phyloP scores from a whole-genome alignment of 2,113 vertebrate genomes.

The Crotalus horridus region DNA sequence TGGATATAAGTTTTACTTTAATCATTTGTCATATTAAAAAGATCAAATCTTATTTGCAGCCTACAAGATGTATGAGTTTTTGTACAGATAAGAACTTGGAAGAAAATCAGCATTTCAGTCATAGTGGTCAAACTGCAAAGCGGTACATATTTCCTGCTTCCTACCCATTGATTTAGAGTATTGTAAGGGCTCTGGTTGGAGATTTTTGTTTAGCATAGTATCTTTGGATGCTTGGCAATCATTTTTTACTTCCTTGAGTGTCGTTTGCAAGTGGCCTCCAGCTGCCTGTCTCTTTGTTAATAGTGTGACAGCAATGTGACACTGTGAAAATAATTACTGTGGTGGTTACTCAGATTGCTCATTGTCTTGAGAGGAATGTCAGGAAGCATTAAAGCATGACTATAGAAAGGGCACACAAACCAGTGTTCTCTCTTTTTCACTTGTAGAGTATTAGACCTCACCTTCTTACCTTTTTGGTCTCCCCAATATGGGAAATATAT shows the following conservation, averaged over 20 bases:
- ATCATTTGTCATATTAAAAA: constrained; percentile 43
- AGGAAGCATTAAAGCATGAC: constrained; percentile 93
- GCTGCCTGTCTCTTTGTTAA: constrained; percentile 88
- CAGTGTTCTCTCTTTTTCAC: constrained; percentile 51
- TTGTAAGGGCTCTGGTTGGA: constrained; percentile 65
- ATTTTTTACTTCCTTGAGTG: constrained; percentile 65
- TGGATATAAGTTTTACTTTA: constrained; percentile 27
- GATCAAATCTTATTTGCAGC: constrained; percentile 42
- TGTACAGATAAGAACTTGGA: constrained; percentile 43
- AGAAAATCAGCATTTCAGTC: constrained; percentile 55
- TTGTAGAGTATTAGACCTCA: constrained; percentile 56
- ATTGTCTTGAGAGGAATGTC: constrained; percentile 96
- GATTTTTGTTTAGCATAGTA: constrained; percentile 68
- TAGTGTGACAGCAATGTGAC: constrained; percentile 98
- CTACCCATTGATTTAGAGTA: constrained; percentile 67
- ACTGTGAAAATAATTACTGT: constrained; percentile 99
- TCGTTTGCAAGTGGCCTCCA: constrained; percentile 77
- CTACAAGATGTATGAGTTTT: constrained; percentile 34
- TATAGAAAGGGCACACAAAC: constrained; percentile 57
- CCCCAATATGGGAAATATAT: constrained; percentile 31
- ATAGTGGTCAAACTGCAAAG: constrained; percentile 59
- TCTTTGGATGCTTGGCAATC: constrained; percentile 71
- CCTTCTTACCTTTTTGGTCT: constrained; percentile 36
- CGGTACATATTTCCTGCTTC: constrained; percentile 61
- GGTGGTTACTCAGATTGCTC: constrained; percentile 98